Evolutionary conservation across 1,140 invertebrate species (phyloP).

Genomic region (Conopomorpha cramerella): DNA sequence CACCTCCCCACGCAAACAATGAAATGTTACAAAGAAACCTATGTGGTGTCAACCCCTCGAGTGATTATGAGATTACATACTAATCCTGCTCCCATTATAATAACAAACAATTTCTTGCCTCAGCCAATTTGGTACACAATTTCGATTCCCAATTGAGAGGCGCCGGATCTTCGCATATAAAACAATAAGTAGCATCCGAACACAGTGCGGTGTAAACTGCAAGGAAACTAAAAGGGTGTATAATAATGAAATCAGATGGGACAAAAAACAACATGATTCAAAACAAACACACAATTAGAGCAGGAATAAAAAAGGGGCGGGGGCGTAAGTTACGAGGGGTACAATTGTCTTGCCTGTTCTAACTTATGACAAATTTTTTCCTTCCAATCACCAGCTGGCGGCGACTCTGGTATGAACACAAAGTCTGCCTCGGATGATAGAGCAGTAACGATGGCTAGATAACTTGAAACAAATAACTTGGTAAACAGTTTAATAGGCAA

Average conservation of each 20-base stretch:
- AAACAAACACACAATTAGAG: slow-evolving; percentile 7
- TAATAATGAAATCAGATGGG: too few species aligned
- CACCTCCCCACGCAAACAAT: too few species aligned
- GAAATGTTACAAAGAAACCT: too few species aligned
- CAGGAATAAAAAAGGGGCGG: slow-evolving; percentile 7
- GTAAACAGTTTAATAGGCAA: slow-evolving; percentile 11
- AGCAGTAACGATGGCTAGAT: slow-evolving; percentile 89
- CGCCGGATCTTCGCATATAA: slow-evolving; percentile 86
- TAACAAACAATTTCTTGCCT: slow-evolving; percentile 67
- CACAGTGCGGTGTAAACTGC: slow-evolving; percentile 81
- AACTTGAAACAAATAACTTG: slow-evolving; percentile 65
- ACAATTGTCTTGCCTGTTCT: slow-evolving; percentile 74
- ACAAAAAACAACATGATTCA: too few species aligned
- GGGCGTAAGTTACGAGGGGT: slow-evolving; percentile 12
- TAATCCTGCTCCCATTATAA: slow-evolving; percentile 42
- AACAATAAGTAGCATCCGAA: slow-evolving; percentile 77
- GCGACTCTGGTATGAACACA: slow-evolving; percentile 96
- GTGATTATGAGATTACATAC: slow-evolving; percentile 5
- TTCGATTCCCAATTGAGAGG: slow-evolving; percentile 80
- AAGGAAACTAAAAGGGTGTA: slow-evolving; percentile 69
- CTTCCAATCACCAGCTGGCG: slow-evolving; percentile 90
- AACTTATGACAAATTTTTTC: slow-evolving; percentile 90
- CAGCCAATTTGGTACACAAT: slow-evolving; percentile 79
- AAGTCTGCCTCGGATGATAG: slow-evolving; percentile 88
- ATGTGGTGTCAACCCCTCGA: too few species aligned